Evolutionary conservation across 2,888 invertebrate genomes (phyloP), one percentile per base, ranked within the genome.

Genomic region (Amphipoea oculea): DNA sequence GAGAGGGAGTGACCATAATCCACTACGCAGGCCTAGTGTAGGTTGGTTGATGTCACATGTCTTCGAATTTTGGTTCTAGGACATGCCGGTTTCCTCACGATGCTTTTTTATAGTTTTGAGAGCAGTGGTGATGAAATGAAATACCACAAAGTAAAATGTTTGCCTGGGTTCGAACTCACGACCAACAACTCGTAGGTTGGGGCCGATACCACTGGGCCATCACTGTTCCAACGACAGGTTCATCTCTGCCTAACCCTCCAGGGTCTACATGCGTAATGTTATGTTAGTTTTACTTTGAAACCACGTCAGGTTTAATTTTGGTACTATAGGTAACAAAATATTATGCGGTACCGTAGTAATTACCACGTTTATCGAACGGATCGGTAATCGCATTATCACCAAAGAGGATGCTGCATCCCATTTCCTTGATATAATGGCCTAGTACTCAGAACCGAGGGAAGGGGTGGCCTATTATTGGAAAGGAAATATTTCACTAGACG

Each of bases 401-500:
- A 3, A 36, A 12, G 23, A 57, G n/a, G 14, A 14, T n/a, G 11
- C 14, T 20, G n/a, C 12, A 17, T 65, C 2, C 42, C 42, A 65
- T 78, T 42, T 63, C 78, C 36, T 54, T 51, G 29, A 29, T 7
- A 29, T 51, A 63, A 51, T 51, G 9, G 11, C 29, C 36, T 29
- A 23, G 23, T 29, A 29, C 77, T 51, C 40, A 36, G 11, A 78
- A 48, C 29, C 12, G 17, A 80, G 20, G 12, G 69, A 51, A 40
- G 12, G 23, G 1, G 51, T 51, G 17, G 3, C 29, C 29, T 29
- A 29, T 9, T 76, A 17, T 54, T 76, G 29, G 0, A 78, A 51
- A 14, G 78, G 29, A 48, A 57, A 80, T 79, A 48, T 40, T 36
- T 57, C 36, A 48, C 57, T 66, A 6, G 14, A n/a, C n/a, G 36